phyloP scores from a whole-genome alignment of 2,888 invertebrate genomes.

The Listrodromus nycthemerus region DNA sequence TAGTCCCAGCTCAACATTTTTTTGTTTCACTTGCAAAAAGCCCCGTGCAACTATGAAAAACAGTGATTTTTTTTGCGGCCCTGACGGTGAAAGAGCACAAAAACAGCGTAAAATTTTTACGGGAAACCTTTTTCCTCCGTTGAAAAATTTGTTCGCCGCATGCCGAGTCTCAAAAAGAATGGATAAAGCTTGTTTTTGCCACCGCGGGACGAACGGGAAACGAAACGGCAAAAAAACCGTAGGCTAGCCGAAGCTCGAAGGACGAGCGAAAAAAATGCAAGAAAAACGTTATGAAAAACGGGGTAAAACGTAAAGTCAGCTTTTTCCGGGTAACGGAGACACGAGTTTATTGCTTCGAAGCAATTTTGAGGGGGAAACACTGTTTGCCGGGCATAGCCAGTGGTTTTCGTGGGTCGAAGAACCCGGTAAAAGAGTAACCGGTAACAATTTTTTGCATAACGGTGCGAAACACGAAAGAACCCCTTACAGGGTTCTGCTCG shows the following conservation, averaged over 20 bases:
- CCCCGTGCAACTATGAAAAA: slow-evolving; percentile 27
- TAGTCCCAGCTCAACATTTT: slow-evolving; percentile 35
- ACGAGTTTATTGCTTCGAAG: slow-evolving; percentile 52
- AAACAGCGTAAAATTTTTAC: slow-evolving; percentile 52
- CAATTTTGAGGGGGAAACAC: slow-evolving; percentile 40
- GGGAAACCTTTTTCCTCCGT: slow-evolving; percentile 34
- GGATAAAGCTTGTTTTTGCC: neutral
- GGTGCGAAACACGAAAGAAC: slow-evolving; percentile 24
- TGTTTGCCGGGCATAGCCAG: neutral
- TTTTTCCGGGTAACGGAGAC: slow-evolving; percentile 52
- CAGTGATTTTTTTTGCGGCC: slow-evolving; percentile 40
- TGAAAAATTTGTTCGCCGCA: slow-evolving; percentile 20
- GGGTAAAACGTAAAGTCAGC: slow-evolving; percentile 59
- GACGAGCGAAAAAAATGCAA: slow-evolving; percentile 21
- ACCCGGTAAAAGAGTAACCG: slow-evolving; percentile 58
- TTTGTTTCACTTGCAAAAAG: slow-evolving; percentile 28
- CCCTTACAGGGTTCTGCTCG: neutral
- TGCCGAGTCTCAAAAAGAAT: neutral
- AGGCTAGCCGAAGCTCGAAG: neutral
- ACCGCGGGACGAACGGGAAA: slow-evolving; percentile 23
- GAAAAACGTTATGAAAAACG: slow-evolving; percentile 53
- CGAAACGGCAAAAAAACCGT: slow-evolving; percentile 27
- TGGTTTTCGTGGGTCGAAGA: neutral
- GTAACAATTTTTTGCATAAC: slow-evolving; percentile 46
- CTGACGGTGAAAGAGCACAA: slow-evolving; percentile 12